Evolutionary conservation across 2,888 invertebrate species (phyloP).

Genomic region (Flexamia atlantica): DNA sequence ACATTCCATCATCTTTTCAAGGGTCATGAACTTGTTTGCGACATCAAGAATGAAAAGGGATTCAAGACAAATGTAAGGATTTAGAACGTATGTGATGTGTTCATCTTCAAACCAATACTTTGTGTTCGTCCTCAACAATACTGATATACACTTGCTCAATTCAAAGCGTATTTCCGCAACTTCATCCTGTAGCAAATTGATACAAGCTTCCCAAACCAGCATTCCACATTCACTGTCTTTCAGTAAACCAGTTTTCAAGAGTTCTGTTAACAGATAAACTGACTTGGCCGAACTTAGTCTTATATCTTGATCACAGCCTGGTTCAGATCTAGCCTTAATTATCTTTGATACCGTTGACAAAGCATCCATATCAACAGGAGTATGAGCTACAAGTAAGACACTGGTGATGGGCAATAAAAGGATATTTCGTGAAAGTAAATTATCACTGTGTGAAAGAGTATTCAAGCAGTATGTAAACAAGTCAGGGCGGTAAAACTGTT

Average conservation of each 20-base stretch:
- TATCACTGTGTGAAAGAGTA: not conserved
- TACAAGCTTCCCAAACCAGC: slow-evolving; percentile 58
- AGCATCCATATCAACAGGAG: not conserved
- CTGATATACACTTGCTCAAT: slow-evolving; percentile 60
- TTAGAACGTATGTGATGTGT: not conserved
- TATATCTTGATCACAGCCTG: slow-evolving; percentile 14
- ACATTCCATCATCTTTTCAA: not conserved
- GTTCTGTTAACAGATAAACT: not conserved
- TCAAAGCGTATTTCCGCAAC: slow-evolving; percentile 60
- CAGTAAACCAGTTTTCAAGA: not conserved
- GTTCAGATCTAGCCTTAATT: slow-evolving; percentile 10
- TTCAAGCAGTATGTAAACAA: not conserved
- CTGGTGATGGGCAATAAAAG: slow-evolving; percentile 31
- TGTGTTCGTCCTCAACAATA: too few relatives aligned
- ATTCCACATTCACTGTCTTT: slow-evolving; percentile 3
- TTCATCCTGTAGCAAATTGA: slow-evolving; percentile 64
- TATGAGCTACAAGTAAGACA: slow-evolving; percentile 3
- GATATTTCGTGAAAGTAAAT: not conserved
- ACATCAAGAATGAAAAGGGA: not conserved
- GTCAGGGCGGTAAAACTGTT: not conserved
- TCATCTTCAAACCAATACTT: too few relatives aligned
- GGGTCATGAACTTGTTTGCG: not conserved
- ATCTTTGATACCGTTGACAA: not conserved
- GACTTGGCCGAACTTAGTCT: slow-evolving; percentile 51
- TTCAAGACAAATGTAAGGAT: slow-evolving; percentile 44